Percentiles rank a stretch among this genome's conserved stretches.
Conservation (phyloP, 1,140 invertebrate genomes). For the Zaprionus tsacasi region DNA sequence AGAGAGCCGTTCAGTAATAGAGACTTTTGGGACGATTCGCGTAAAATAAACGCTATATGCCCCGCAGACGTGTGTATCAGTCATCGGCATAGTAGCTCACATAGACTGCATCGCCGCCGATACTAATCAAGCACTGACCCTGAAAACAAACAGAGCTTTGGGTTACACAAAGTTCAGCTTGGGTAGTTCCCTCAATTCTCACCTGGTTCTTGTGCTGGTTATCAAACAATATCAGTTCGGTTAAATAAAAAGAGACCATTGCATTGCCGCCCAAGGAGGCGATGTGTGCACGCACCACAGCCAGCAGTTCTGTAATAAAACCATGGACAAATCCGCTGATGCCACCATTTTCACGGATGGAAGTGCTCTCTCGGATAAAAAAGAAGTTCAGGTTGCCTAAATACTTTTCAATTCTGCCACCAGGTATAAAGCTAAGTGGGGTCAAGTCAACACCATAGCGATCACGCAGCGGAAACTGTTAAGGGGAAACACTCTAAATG, state of each 20-base stretch:
- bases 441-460: constrained; percentile 93
- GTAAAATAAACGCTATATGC: constrained; percentile 79
- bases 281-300: constrained; percentile 96
- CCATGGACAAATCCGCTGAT: constrained; percentile 96
- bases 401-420: constrained; percentile 92
- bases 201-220: constrained; percentile 99
- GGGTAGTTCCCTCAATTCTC: constrained; percentile 11
- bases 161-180: not conserved
- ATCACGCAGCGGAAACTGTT: constrained; percentile 87
- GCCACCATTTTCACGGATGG: constrained; percentile 95
- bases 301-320: constrained; percentile 95
- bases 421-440: constrained; percentile 92
- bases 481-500: not conserved
- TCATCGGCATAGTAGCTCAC: constrained; percentile 85
- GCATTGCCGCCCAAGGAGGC: constrained; percentile 97
- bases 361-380: constrained; percentile 97
- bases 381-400: constrained; percentile 97
- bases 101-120: constrained; percentile 96
- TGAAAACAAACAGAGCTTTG: constrained; percentile 83
- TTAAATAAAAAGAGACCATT: constrained; percentile 96
- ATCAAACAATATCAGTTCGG: constrained; percentile 94
- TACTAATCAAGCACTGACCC: constrained; percentile 97
- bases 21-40: constrained; percentile 78
- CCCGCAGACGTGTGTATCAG: constrained; percentile 75
- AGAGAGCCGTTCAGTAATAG: constrained; percentile 52